Base-by-base conservation (phyloP, 2,888 invertebrate species). In the Thalpophila matura region DNA sequence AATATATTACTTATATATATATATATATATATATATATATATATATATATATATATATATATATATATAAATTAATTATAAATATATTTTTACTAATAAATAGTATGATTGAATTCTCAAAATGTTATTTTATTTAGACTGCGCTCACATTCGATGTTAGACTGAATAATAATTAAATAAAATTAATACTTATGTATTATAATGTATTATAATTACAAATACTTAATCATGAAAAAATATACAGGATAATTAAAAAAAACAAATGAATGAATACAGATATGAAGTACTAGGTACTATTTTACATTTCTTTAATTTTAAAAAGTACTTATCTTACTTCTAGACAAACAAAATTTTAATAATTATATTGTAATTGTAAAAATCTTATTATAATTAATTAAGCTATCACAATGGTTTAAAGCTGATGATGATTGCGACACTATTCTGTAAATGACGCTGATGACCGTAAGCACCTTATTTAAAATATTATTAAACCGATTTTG, bases 391-490 rank as follows among this genome's bases (percentile, higher is more conserved):
- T 53, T 81, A 82, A 71, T 53, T 81, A 82, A 71, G 64, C 84
- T 90, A 90, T 90, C 89, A 90, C 89, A 89, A 88, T 88, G 83
- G 70, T 74, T 89, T 90, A 90, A 90, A 90, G 90, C 90, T 82
- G 79, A 78, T 63, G 62, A 84, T 82, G 71, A 72, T 77, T 71
- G 74, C 73, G 74, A 78, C 56, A 70, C 68, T 68, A 67, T 68
- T 59, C 26, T n/a, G 18, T 40, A 59, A 56, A 77, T 66, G 62
- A 74, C 55, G 63, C 53, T 50, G 42, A 77, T 74, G 67, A 79
- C 40, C 40, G 27, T 59, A 77, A 77, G 77, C 80, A 67, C 64
- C 69, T 67, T 78, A 69, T 31, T 40, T 29, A 26, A 43, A 45
- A 4, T 47, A 54, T 31, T 29, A 51, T 46, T 16, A 24, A 40